These are phyloP conservation scores for Alentia gelatinosa DNA, from an alignment of 2,888 invertebrate genomes.

Conservation along the genomic window DNA sequence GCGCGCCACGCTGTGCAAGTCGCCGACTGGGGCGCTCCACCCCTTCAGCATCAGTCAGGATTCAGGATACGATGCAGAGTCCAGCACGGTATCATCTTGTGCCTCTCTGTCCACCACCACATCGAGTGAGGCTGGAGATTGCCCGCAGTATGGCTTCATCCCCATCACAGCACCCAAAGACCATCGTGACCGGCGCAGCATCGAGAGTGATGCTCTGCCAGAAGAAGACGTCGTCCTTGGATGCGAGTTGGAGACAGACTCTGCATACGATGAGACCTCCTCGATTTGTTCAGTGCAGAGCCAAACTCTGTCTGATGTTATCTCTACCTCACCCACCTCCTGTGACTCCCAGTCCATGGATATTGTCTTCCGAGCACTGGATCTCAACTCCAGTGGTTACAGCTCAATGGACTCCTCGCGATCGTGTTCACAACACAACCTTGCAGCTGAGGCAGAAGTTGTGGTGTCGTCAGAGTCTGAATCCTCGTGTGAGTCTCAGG, in stretches of 20 bases:
- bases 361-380: constrained; percentile 31
- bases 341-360: constrained; percentile 29
- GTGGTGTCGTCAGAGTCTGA: constrained; percentile 38
- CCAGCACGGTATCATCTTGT: not conserved
- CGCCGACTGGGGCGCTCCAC: not conserved
- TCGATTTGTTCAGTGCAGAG: not conserved
- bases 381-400: constrained; percentile 38
- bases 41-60: not conserved
- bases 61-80: not conserved
- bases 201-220: not conserved
- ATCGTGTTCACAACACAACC: not conserved
- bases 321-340: not conserved
- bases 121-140: not conserved
- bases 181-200: not conserved
- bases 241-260: not conserved
- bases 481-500: constrained; percentile 16
- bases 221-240: not conserved
- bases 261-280: not conserved
- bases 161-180: not conserved
- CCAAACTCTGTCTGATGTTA: not conserved
- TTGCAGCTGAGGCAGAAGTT: not conserved
- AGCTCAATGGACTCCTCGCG: constrained; percentile 13
- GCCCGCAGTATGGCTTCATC: not conserved
- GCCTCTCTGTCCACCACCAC: not conserved
- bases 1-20: not conserved